Percentiles rank a stretch among this genome's conserved stretches.
phyloP scores from a whole-genome alignment of 2,797 vertebrate species.

The Siniperca undulata region DNA sequence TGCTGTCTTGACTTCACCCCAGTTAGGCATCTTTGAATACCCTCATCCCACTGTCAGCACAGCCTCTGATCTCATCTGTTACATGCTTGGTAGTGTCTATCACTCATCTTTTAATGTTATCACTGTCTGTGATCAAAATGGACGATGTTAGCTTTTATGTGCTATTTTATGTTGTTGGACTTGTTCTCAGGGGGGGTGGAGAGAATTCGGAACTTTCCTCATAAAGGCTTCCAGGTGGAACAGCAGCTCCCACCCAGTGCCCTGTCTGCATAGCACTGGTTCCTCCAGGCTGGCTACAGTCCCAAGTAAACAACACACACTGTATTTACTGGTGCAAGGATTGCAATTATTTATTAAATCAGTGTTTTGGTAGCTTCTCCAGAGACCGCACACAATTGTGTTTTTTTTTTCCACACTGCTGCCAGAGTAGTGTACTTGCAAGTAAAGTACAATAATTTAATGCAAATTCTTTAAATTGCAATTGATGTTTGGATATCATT shows the following conservation, averaged over 20 bases:
- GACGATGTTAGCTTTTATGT: not conserved
- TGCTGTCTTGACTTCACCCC: constrained; percentile 46
- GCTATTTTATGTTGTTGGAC: not conserved
- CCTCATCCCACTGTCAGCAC: constrained; percentile 40
- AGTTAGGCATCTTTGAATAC: constrained; percentile 36
- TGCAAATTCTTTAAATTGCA: not conserved
- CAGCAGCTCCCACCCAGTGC: constrained; percentile 49
- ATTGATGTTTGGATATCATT: too few relatives aligned
- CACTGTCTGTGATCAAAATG: not conserved
- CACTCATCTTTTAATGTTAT: not conserved
- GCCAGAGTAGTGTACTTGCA: too few relatives aligned
- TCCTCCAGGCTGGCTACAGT: constrained; percentile 48
- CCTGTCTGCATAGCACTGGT: constrained; percentile 46
- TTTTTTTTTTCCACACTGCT: not conserved
- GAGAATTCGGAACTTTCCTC: constrained; percentile 46
- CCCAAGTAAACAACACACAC: constrained; percentile 37
- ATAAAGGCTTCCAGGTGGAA: constrained; percentile 58
- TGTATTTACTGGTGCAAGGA: not conserved
- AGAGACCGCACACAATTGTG: not conserved
- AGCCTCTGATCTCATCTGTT: constrained; percentile 43
- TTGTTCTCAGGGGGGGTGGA: constrained; percentile 49
- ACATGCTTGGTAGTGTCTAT: constrained; percentile 47
- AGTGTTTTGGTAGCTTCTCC: not conserved
- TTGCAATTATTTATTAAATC: not conserved
- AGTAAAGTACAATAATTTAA: not conserved